These are phyloP conservation scores for Thymelicus acteon DNA, from an alignment of 2,888 invertebrate genomes.

Conservation along the genomic window DNA sequence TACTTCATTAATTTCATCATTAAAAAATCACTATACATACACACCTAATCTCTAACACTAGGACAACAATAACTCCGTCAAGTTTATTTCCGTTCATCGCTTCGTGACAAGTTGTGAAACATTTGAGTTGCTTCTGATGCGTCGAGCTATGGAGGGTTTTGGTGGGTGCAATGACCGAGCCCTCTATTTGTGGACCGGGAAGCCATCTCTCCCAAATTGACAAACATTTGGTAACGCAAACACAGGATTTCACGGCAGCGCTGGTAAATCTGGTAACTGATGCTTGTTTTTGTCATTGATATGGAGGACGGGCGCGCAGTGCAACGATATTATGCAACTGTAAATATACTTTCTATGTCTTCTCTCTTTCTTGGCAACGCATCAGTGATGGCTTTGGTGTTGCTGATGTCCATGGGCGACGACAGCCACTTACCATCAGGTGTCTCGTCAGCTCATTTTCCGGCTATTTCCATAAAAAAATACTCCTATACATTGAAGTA, in stretches of 20 bases:
- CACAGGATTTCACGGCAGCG: constrained; percentile 12
- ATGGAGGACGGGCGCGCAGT: not conserved
- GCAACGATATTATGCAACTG: not conserved
- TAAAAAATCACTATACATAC: too few species aligned
- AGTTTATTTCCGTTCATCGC: constrained; percentile 6
- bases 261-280: constrained; percentile 2
- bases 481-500: too few species aligned
- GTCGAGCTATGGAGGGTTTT: not conserved
- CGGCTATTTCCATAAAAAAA: too few species aligned
- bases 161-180: constrained; percentile 16
- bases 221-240: constrained; percentile 24
- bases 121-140: constrained; percentile 8
- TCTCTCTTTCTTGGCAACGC: too few species aligned
- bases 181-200: constrained; percentile 30
- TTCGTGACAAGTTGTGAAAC: constrained; percentile 13
- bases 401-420: too few species aligned
- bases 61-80: not conserved
- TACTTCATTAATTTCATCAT: too few species aligned
- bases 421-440: too few species aligned
- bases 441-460: too few species aligned
- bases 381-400: too few species aligned
- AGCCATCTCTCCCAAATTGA: constrained; percentile 33
- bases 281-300: constrained; percentile 10
- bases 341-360: not conserved
- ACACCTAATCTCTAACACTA: not conserved